These are phyloP conservation scores for Idris sp. DNA, from an alignment of 1,140 invertebrate genomes.

Conservation along the genomic window DNA sequence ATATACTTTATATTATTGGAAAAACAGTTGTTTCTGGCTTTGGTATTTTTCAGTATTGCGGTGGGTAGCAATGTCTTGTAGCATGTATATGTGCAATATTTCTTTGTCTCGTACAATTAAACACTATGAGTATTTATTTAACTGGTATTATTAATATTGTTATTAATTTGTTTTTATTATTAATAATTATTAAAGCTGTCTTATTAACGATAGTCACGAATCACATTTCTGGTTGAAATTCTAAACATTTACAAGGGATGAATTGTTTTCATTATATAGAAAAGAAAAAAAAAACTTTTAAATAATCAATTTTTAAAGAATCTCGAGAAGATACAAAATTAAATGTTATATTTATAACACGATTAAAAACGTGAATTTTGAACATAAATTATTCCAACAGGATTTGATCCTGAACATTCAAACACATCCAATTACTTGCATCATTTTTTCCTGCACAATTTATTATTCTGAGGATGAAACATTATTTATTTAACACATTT, in stretches of 20 bases:
- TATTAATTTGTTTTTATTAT: constrained; percentile 16
- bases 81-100: constrained; percentile 38
- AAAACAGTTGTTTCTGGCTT: constrained; percentile 67
- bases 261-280: too few relatives aligned
- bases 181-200: constrained; percentile 57
- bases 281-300: constrained; percentile 29
- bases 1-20: constrained; percentile 63
- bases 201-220: constrained; percentile 47
- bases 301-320: too few relatives aligned
- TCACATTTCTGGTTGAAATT: constrained; percentile 45
- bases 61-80: constrained; percentile 63
- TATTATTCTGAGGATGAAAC: constrained; percentile 11
- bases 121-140: constrained; percentile 62
- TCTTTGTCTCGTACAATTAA: constrained; percentile 59
- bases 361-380: too few relatives aligned
- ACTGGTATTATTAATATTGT: too few relatives aligned
- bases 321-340: too few relatives aligned
- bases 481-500: background rate
- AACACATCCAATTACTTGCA: constrained; percentile 11
- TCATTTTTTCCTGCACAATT: constrained; percentile 8
- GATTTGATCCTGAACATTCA: constrained; percentile 38
- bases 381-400: too few relatives aligned
- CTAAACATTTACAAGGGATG: background rate
- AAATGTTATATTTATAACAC: too few relatives aligned
- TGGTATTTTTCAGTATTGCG: constrained; percentile 74